Percentiles rank a stretch among this genome's conserved stretches.
Conservation (phyloP, 2,888 invertebrate species). For the Leptinotarsa rubiginosa region DNA sequence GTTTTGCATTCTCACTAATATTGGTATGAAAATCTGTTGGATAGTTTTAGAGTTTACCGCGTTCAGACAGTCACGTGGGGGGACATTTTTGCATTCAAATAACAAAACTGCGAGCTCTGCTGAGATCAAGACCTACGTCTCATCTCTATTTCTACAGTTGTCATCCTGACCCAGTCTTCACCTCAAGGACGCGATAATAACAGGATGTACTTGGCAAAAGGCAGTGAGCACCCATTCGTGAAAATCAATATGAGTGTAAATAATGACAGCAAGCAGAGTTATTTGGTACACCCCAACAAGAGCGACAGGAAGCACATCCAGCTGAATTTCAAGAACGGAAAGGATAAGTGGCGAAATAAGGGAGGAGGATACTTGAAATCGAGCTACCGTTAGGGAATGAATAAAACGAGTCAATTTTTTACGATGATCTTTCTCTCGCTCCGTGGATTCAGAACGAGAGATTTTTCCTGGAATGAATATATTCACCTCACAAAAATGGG, state of each 20-base stretch:
- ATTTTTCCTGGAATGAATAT: no score
- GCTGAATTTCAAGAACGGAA: constrained; percentile 33
- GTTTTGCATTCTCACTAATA: no score
- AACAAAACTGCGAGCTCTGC: neutral
- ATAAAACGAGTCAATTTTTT: constrained; percentile 21
- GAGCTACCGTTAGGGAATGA: constrained; percentile 21
- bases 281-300: constrained; percentile 28
- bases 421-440: constrained; percentile 2
- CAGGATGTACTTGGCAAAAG: constrained; percentile 14
- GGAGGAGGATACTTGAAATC: constrained; percentile 22
- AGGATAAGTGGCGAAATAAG: constrained; percentile 33
- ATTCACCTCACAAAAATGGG: no score
- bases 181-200: constrained; percentile 14
- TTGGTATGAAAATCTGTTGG: no score
- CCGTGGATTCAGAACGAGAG: neutral
- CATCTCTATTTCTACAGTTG: neutral
- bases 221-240: constrained; percentile 12
- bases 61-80: no score
- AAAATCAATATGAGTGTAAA: constrained; percentile 32
- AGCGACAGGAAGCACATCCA: constrained; percentile 32
- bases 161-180: neutral
- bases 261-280: constrained; percentile 28
- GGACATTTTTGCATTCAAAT: no score
- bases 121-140: neutral
- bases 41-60: no score